Evolutionary conservation across 2,113 vertebrate genomes (phyloP).

Genomic region (Chaetodon auriga): DNA sequence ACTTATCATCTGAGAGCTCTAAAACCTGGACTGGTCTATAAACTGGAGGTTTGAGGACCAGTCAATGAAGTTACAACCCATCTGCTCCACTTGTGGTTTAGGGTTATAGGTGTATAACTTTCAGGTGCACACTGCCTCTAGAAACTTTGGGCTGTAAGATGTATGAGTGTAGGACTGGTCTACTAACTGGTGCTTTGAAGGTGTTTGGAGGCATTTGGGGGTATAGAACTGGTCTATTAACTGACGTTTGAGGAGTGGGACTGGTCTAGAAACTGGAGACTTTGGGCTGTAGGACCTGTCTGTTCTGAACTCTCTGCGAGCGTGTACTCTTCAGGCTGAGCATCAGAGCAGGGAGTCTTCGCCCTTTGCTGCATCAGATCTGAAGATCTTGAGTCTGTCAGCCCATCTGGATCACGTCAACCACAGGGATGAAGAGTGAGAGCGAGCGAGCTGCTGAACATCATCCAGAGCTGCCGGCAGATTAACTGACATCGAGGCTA

Average conservation of each 20-base stretch:
- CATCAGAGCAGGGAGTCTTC: neutral
- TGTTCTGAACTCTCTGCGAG: too few species aligned
- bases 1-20: neutral
- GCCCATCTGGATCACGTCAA: conserved; percentile 29
- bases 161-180: neutral
- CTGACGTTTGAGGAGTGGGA: neutral
- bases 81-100: neutral
- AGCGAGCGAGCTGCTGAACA: conserved; percentile 9
- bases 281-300: neutral
- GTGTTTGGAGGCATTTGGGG: too few species aligned
- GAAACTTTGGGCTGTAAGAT: too few species aligned
- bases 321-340: too few species aligned
- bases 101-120: neutral
- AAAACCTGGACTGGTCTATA: neutral
- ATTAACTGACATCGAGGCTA: conserved; percentile 15
- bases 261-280: neutral
- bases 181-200: neutral
- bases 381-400: conserved; percentile 28
- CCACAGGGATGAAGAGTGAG: neutral
- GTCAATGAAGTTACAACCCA: neutral
- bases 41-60: neutral
- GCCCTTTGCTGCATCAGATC: conserved; percentile 10
- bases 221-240: too few species aligned
- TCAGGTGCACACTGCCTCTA: too few species aligned
- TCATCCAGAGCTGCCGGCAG: conserved; percentile 25